Evolutionary conservation across 2,797 vertebrate genomes (phyloP).

Genomic region (Glossophaga mutica): DNA sequence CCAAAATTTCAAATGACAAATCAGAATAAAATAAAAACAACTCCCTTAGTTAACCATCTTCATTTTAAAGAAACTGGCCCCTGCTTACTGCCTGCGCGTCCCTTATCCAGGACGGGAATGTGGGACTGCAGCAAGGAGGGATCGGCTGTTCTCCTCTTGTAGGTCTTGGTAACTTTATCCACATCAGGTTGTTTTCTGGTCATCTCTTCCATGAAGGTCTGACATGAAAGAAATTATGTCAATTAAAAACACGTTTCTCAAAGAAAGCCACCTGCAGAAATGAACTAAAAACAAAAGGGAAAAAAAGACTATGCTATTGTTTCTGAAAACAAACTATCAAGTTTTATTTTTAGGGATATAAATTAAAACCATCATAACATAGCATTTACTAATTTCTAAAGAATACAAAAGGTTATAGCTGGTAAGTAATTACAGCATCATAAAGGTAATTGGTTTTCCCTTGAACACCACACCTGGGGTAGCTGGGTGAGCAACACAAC

Average conservation of each 20-base stretch:
- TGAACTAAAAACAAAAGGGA: conserved; percentile 2
- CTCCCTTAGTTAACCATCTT: not conserved
- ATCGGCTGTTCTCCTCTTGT: conserved; percentile 92
- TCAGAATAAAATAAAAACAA: not conserved
- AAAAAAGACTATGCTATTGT: not conserved
- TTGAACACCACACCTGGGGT: not conserved
- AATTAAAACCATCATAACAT: not conserved
- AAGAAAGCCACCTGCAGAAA: conserved; percentile 10
- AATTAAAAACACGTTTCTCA: conserved; percentile 51
- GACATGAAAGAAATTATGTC: conserved; percentile 60
- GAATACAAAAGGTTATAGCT: not conserved
- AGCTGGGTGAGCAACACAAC: not conserved
- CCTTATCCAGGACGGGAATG: conserved; percentile 95
- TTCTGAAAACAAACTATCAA: not conserved
- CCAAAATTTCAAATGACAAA: not conserved
- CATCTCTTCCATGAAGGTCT: conserved; percentile 99
- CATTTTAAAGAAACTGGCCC: conserved; percentile 39
- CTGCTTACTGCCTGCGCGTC: conserved; percentile 91
- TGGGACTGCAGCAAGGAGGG: conserved; percentile 89
- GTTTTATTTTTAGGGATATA: not conserved
- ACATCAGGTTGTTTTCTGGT: conserved; percentile 99
- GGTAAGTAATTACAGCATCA: not conserved
- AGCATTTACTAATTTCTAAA: not conserved
- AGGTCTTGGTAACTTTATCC: conserved; percentile 98
- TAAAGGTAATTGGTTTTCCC: not conserved